Evolutionary conservation across 2,797 vertebrate species (phyloP).

Genomic region (Lepilemur septentrionalis): DNA sequence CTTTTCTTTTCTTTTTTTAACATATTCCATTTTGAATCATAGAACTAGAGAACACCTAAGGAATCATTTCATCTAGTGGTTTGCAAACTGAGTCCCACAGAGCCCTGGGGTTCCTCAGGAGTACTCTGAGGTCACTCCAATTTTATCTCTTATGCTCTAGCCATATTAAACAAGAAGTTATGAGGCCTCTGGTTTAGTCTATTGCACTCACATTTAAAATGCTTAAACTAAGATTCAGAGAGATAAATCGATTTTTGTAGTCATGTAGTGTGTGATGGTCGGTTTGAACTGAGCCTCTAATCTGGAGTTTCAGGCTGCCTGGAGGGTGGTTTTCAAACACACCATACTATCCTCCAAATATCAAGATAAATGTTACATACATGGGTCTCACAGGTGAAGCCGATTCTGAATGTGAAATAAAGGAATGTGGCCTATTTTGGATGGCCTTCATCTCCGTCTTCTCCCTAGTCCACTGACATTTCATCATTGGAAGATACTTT

Average conservation of each 20-base stretch:
- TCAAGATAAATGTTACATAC: no score
- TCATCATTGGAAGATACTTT: not conserved
- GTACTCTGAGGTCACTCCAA: not conserved
- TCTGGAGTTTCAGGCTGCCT: not conserved
- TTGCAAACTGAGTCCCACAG: not conserved
- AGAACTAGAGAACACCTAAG: not conserved
- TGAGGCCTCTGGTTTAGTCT: not conserved
- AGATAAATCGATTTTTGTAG: not conserved
- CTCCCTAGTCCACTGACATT: not conserved
- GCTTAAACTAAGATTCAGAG: not conserved
- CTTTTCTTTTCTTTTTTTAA: not conserved
- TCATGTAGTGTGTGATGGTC: no score
- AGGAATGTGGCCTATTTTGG: not conserved
- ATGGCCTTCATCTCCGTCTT: not conserved
- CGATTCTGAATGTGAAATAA: not conserved
- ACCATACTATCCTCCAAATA: fast-evolving
- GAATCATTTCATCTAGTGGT: not conserved
- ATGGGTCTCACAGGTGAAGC: not conserved
- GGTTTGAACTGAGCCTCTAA: not conserved
- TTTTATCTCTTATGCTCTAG: not conserved
- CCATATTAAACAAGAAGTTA: not conserved
- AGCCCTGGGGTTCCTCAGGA: not conserved
- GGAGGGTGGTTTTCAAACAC: not conserved
- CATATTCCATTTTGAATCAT: not conserved
- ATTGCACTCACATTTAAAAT: not conserved